Evolutionary conservation across 2,113 vertebrate genomes (phyloP).

Genomic region (Cisticola juncidis): DNA sequence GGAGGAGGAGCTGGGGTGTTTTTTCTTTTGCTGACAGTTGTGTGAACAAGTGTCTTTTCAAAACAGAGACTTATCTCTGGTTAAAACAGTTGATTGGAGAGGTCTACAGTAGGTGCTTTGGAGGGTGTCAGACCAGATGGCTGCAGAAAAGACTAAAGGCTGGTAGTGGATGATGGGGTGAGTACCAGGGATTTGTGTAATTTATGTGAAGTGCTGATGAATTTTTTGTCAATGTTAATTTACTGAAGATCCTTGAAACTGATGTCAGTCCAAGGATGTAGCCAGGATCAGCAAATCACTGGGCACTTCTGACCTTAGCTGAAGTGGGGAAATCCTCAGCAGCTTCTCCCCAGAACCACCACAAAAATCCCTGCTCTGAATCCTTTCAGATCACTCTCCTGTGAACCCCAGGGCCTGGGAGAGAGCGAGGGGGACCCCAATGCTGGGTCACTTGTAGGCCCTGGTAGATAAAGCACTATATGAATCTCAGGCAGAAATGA

Average conservation of each 20-base stretch:
- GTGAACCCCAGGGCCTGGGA: background rate
- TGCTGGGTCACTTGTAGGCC: background rate
- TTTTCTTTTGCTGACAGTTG: background rate
- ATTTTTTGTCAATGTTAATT: background rate
- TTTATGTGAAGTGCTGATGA: background rate
- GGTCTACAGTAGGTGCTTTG: background rate
- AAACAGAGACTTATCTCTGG: background rate
- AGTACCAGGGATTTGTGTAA: background rate
- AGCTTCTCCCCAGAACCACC: background rate
- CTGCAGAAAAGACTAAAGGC: background rate
- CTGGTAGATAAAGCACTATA: constrained; percentile 28
- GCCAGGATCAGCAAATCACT: background rate
- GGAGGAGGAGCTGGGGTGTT: background rate
- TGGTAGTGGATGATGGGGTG: background rate
- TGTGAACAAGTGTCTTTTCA: background rate
- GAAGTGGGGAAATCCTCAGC: background rate
- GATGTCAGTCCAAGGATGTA: background rate
- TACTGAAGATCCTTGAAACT: background rate
- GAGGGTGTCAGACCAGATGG: background rate
- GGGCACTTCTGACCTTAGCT: background rate
- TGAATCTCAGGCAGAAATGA: constrained; percentile 51
- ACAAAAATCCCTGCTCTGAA: fast-evolving
- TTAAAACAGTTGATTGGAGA: background rate
- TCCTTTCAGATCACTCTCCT: background rate
- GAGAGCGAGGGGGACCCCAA: background rate